Percentiles rank a stretch among this genome's conserved stretches.
These are phyloP conservation scores for Apis cerana DNA, from an alignment of 1,140 invertebrate genomes.

Conservation along the genomic window DNA sequence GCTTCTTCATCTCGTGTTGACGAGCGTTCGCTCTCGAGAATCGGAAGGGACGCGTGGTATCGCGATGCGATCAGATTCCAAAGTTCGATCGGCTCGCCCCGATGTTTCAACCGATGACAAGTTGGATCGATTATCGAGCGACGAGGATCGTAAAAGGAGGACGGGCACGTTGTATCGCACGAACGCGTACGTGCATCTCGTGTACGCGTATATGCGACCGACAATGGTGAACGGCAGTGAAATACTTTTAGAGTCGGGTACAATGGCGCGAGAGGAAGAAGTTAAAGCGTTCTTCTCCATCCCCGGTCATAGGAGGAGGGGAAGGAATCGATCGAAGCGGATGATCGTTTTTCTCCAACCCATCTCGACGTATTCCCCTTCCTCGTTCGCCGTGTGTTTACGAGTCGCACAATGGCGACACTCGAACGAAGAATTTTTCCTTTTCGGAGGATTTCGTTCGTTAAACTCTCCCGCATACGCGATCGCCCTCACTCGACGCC, in stretches of 20 bases:
- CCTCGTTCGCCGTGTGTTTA: not conserved
- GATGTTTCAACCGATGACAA: not conserved
- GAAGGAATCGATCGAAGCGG: not conserved
- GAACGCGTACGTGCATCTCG: not conserved
- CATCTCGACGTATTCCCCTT: not conserved
- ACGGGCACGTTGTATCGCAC: not conserved
- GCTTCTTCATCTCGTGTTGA: no score
- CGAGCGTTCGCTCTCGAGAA: no score
- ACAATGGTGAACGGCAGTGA: not conserved
- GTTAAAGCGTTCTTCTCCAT: not conserved
- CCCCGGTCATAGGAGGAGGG: not conserved
- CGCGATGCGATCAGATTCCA: not conserved
- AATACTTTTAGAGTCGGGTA: conserved; percentile 27
- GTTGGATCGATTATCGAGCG: conserved; percentile 12
- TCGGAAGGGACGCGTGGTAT: not conserved
- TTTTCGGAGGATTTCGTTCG: not conserved
- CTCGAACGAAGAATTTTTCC: no score
- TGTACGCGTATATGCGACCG: not conserved
- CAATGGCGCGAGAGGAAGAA: conserved; percentile 20
- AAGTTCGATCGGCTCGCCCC: no score
- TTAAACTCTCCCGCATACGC: not conserved
- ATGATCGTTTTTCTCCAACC: not conserved
- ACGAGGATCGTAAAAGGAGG: not conserved
- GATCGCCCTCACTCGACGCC: not conserved
- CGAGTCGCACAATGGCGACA: not conserved